Evolutionary conservation across 2,888 invertebrate species (phyloP).

Genomic region (Cactoblastis cactorum): DNA sequence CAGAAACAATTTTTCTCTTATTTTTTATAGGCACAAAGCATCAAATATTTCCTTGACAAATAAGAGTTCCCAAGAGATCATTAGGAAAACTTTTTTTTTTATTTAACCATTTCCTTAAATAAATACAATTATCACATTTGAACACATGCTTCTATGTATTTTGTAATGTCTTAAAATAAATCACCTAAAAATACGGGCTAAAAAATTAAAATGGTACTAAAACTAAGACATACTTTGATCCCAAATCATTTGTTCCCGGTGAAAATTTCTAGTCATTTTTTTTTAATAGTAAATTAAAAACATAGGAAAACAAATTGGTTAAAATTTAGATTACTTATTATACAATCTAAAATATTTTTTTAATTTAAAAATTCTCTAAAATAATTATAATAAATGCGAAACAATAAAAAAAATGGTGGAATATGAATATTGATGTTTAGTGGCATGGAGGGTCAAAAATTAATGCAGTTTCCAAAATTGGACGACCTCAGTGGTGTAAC

Average conservation of each 20-base stretch:
- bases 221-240: conserved; percentile 37
- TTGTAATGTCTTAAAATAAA: conserved; percentile 49
- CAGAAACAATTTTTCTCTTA: neutral
- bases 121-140: conserved; percentile 77
- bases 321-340: neutral
- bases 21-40: conserved; percentile 36
- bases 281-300: neutral
- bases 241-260: conserved; percentile 44
- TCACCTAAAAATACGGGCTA: conserved; percentile 22
- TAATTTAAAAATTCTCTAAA: neutral
- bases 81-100: conserved; percentile 72
- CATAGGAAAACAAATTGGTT: neutral
- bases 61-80: conserved; percentile 78
- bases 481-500: no score
- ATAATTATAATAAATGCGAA: neutral
- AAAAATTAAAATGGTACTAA: conserved; percentile 23
- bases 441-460: no score
- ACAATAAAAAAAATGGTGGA: no score
- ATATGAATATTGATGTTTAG: no score
- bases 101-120: conserved; percentile 62
- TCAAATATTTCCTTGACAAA: conserved; percentile 46
- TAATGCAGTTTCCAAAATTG: no score
- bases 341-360: no score
- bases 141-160: conserved; percentile 70
- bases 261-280: neutral